Evolutionary conservation across 2,113 vertebrate genomes (phyloP), one percentile per base, ranked within the genome.

Genomic region (Melanerpes formicivorus): DNA sequence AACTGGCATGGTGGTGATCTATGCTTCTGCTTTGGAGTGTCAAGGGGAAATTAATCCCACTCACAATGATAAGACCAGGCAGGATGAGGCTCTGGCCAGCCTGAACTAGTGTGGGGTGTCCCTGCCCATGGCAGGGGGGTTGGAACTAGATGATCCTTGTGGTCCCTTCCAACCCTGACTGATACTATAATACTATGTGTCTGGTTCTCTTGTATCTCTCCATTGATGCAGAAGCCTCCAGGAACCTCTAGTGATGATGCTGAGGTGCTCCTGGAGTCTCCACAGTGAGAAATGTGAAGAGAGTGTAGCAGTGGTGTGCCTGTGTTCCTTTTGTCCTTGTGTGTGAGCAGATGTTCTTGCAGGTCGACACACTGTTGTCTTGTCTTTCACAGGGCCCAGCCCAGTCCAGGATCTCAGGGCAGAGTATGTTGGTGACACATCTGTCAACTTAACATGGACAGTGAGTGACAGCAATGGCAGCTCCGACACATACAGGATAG

Each of bases 351-450:
- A 37, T 40, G 11, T 69, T 77, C 7, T 16, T 46, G 42, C 34
- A 78, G 50, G 2, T 0, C 93, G 4, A 92, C 4, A 6, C 1
- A 2, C 26, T 48, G 44, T 55, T 90, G 42, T 63, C 6, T 90
- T 81, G 52, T 14, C 54, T 90, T 87, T n/a, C 9, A 78, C 80
- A 93, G 92, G n/a, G 9, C 91, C 94, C 10, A 59, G 2, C 44
- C 72, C 27, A 1, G 75, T 96, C 2, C 29, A 11, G 16, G 46
- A 67, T n/a, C 3, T 97, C 17, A 0, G 8, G 34, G 50, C 50
- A 5, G 71, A 56, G 15, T 62, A 30, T 16, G n/a, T 86, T 52
- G 87, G 62, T 0, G 15, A 22, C 58, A 88, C 63, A 56, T 79
- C 67, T 40, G 83, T 95, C 90, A 60, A 1, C 22, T 55, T 91